Evolutionary conservation across 1,140 invertebrate genomes (phyloP).

Genomic region (Zelostemma sp.): DNA sequence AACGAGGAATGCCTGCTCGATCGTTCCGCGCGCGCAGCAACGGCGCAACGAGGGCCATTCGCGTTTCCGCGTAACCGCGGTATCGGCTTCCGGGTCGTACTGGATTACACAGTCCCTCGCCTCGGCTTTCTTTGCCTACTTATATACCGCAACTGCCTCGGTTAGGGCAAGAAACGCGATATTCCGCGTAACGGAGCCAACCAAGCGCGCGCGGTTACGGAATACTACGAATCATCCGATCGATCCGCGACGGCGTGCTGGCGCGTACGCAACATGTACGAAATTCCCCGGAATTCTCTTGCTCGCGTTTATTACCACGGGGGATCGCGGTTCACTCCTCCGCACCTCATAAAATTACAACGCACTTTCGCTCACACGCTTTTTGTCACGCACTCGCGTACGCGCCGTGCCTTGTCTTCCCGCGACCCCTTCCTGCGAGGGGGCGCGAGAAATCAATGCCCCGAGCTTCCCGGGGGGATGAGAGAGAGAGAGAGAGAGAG

Average conservation of each 20-base stretch:
- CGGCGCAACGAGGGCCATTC: conserved; percentile 20
- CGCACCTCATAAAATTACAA: background rate
- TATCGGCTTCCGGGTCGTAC: conserved; percentile 36
- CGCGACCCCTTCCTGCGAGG: too few relatives aligned
- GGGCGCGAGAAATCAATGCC: background rate
- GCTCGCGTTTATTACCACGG: too few relatives aligned
- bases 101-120: conserved; percentile 16
- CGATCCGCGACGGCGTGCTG: too few relatives aligned
- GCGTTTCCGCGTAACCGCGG: conserved; percentile 32
- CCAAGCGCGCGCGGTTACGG: too few relatives aligned
- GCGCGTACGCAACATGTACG: too few relatives aligned
- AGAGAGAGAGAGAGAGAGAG: background rate
- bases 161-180: background rate
- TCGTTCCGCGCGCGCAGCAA: background rate
- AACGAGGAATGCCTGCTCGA: conserved; percentile 11
- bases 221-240: too few relatives aligned
- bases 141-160: background rate
- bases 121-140: background rate
- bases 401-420: background rate
- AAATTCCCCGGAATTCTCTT: too few relatives aligned
- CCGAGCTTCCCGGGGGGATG: background rate
- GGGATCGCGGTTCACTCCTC: too few relatives aligned
- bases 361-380: background rate
- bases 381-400: background rate
- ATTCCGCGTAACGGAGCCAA: background rate